These are phyloP conservation scores for Athene cunicularia DNA, from an alignment of 2,113 vertebrate genomes.

Conservation along the genomic window DNA sequence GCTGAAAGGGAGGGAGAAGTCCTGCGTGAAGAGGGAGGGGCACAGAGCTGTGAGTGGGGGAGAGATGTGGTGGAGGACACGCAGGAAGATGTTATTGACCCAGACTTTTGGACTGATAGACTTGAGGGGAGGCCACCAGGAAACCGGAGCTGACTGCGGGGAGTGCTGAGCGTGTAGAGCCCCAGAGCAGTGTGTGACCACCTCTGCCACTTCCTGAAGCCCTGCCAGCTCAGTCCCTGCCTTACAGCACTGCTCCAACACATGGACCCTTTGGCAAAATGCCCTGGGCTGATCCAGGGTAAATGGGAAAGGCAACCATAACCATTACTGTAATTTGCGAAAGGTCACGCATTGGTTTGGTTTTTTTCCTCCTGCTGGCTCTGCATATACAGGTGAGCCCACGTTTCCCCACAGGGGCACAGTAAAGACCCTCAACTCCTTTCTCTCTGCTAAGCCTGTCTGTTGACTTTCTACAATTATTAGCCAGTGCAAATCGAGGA, in stretches of 20 bases:
- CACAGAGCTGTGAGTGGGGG: neutral
- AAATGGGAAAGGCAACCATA: neutral
- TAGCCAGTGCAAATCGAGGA: accelerated
- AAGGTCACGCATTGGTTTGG: neutral
- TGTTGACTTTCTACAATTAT: neutral
- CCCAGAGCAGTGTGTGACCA: neutral
- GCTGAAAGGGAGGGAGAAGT: neutral
- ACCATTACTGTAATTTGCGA: neutral
- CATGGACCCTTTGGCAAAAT: neutral
- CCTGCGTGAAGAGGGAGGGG: neutral
- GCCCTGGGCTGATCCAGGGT: neutral
- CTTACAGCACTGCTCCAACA: neutral
- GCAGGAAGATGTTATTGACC: neutral
- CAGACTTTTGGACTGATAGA: neutral
- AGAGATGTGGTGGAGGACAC: neutral
- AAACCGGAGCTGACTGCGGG: neutral
- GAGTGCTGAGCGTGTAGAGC: neutral
- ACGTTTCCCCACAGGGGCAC: neutral
- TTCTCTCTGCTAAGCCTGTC: neutral
- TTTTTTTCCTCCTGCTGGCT: neutral
- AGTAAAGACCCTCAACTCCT: neutral
- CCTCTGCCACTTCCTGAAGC: neutral
- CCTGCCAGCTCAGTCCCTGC: neutral
- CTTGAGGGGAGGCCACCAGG: neutral
- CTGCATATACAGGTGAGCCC: neutral